phyloP scores from a whole-genome alignment of 2,113 vertebrate species.

The Procavia capensis region DNA sequence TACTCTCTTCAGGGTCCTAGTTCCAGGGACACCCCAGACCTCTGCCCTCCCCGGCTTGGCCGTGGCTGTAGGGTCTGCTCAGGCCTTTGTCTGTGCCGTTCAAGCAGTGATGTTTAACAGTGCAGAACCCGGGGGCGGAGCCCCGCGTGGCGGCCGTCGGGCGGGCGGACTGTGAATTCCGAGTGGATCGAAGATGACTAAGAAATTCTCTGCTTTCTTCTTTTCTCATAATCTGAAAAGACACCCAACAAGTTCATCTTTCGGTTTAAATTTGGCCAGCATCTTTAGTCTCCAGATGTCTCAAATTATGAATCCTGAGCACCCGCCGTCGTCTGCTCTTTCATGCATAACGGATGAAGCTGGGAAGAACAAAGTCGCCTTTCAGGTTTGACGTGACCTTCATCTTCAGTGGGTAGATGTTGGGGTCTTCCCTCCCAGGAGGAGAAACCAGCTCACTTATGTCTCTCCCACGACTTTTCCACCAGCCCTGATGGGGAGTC shows the following conservation, averaged over 20 bases:
- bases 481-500: not conserved
- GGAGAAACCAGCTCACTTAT: slow-evolving; percentile 15
- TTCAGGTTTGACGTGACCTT: slow-evolving; percentile 75
- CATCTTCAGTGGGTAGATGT: not conserved
- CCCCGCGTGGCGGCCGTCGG: not conserved
- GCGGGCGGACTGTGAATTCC: not conserved
- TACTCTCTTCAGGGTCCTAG: not conserved
- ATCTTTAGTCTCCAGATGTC: slow-evolving; percentile 72
- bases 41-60: not conserved
- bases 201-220: slow-evolving; percentile 11
- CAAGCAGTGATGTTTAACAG: not conserved
- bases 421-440: slow-evolving; percentile 28
- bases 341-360: slow-evolving; percentile 68
- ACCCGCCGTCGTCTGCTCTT: slow-evolving; percentile 3
- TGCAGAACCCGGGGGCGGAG: not conserved
- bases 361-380: slow-evolving; percentile 70
- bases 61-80: not conserved
- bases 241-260: slow-evolving; percentile 69
- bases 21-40: not conserved
- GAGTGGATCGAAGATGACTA: slow-evolving; percentile 27
- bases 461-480: not conserved
- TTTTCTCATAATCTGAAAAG: slow-evolving; percentile 46
- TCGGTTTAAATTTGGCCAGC: slow-evolving; percentile 74
- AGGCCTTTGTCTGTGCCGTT: not conserved
- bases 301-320: slow-evolving; percentile 65